These are phyloP conservation scores for Argentina silus DNA, from an alignment of 2,797 vertebrate species.

Conservation along the genomic window DNA sequence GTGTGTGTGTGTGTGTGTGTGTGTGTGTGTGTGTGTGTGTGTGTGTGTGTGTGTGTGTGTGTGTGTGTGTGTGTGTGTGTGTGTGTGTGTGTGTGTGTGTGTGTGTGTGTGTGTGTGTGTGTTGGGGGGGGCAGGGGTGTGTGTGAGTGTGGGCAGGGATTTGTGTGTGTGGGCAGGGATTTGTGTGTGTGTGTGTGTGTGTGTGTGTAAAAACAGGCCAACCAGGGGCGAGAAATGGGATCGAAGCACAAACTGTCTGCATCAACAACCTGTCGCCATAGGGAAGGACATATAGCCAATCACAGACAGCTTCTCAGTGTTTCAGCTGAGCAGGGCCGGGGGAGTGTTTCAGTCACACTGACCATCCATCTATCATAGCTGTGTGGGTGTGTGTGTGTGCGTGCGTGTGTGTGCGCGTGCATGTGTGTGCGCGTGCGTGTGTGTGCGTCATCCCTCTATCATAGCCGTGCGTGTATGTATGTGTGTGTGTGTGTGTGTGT, in stretches of 20 bases:
- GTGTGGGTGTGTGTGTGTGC: conserved; percentile 5
- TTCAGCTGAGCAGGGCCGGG: no score
- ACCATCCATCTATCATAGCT: no score
- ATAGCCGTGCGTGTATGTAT: background rate
- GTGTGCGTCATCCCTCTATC: background rate
- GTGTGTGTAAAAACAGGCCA: no score
- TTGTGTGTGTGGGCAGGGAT: background rate
- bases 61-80: conserved; percentile 4
- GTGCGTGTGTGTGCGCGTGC: conserved; percentile 3
- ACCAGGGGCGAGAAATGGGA: no score
- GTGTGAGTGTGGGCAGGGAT: background rate
- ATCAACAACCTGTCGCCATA: background rate
- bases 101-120: background rate
- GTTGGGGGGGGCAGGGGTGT: conserved; percentile 2
- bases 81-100: background rate
- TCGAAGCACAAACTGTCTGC: no score
- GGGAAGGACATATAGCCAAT: background rate
- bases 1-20: background rate
- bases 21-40: background rate
- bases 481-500: background rate
- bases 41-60: conserved; percentile 8
- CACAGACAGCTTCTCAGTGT: background rate
- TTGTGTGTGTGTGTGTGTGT: no score
- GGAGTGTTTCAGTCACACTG: no score
- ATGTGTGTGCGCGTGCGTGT: background rate